Conservation (phyloP, 2,888 invertebrate genomes). For the Adelognathus sp. region DNA sequence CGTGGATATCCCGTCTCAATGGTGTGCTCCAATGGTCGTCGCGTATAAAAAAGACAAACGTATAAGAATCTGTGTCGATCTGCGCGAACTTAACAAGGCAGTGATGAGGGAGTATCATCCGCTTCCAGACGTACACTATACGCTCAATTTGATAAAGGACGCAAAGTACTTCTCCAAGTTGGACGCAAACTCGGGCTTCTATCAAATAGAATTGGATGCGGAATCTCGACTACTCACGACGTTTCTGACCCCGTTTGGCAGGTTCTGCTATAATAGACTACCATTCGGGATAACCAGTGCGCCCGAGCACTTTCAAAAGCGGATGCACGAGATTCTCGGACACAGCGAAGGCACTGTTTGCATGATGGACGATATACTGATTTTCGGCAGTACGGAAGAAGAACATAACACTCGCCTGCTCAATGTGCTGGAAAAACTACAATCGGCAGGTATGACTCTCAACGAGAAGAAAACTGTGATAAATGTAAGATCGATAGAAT, state of each 20-base stretch:
- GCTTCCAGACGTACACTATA: constrained; percentile 37
- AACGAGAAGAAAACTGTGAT: constrained; percentile 57
- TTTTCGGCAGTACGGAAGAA: constrained; percentile 66
- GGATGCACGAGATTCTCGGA: constrained; percentile 65
- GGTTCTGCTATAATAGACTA: constrained; percentile 77
- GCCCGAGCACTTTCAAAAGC: constrained; percentile 79
- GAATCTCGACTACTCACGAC: constrained; percentile 73
- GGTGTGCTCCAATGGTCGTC: constrained; percentile 62
- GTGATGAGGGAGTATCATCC: constrained; percentile 57
- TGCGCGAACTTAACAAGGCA: constrained; percentile 62
- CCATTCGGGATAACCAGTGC: constrained; percentile 79
- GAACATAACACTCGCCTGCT: constrained; percentile 70
- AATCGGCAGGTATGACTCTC: constrained; percentile 46
- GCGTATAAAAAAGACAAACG: constrained; percentile 64
- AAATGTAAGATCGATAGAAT: constrained; percentile 32
- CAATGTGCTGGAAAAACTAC: constrained; percentile 26
- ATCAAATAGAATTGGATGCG: constrained; percentile 72
- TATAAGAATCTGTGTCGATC: constrained; percentile 65
- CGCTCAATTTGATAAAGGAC: constrained; percentile 42
- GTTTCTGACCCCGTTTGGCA: constrained; percentile 73
- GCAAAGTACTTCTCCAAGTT: constrained; percentile 57
- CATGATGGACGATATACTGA: constrained; percentile 76
- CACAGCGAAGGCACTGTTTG: constrained; percentile 72
- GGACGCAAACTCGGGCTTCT: constrained; percentile 74
- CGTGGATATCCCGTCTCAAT: no score